A percentile compares a stretch with the other conserved stretches of the same genome.
Evolutionary conservation across 1,140 invertebrate genomes (phyloP).

Genomic region (Eriosoma lanigerum): DNA sequence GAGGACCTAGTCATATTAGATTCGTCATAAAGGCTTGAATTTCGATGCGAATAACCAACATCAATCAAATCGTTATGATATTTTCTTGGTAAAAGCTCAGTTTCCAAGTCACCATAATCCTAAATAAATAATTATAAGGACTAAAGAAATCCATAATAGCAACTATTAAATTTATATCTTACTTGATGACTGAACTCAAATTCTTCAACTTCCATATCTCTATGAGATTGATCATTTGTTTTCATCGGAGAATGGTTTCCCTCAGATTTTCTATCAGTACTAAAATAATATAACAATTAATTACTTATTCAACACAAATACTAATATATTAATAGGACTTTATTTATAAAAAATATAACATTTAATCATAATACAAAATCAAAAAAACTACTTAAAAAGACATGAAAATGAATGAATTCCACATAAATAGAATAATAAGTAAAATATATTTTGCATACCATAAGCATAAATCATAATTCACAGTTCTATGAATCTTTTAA

Average conservation of each 20-base stretch:
- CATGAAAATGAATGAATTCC: conserved; percentile 10
- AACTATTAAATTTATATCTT: not conserved
- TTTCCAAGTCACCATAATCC: conserved; percentile 48
- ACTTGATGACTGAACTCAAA: conserved; percentile 46
- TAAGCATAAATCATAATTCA: not conserved
- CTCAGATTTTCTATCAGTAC: conserved; percentile 27
- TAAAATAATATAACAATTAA: not conserved
- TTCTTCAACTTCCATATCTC: conserved; percentile 43
- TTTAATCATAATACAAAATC: not conserved
- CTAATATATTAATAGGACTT: not conserved
- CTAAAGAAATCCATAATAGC: not conserved
- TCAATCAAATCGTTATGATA: conserved; percentile 44
- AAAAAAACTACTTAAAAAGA: not conserved
- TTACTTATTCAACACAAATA: not conserved
- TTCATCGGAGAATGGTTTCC: conserved; percentile 35
- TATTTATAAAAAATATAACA: not conserved
- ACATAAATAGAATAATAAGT: not conserved
- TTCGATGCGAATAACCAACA: conserved; percentile 25
- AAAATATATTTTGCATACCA: conserved; percentile 8
- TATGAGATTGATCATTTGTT: conserved; percentile 12
- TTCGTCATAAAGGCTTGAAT: conserved; percentile 39
- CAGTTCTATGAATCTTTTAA: no score
- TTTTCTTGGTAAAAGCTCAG: conserved; percentile 44
- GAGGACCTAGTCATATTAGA: conserved; percentile 47
- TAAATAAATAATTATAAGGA: conserved; percentile 28